Evolutionary conservation across 2,888 invertebrate species (phyloP), one percentile per base, ranked within the genome.

Genomic region (Plagodis dolabraria): DNA sequence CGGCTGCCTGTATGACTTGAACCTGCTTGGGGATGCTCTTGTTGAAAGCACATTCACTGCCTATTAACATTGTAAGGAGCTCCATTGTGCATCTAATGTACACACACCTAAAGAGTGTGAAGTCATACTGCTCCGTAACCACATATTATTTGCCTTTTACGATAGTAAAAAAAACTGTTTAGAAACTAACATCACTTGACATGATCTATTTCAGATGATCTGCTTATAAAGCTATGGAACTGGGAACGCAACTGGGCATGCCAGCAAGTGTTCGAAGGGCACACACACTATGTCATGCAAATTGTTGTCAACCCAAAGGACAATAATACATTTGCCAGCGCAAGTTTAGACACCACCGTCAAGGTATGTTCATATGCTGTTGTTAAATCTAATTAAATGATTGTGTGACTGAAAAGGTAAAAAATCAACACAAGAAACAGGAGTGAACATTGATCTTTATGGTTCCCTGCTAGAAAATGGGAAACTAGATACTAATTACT

Each of bases 231-330:
- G 86, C 87, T 99, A 60, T 99, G 99, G 99, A 99, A 99, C 86
- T 99, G 99, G 99, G 99, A 99, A 55, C 99, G 99, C 83, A 95
- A 97, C 77, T 99, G 99, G 99, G 95, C 97, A 0, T 98, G 99
- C 76, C 99, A 99, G 82, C 99, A 99, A 85, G 97, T 99, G 10
- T 99, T 99, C 83, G 99, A 99, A 82, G 99, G 99, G 0, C 99
- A 99, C 92, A 98, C 98, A 0, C 99, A 99, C 87, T 99, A 99
- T 81, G 99, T 99, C 1, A 99, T 99, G 99, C 99, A 99, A 89
- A 97, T 99, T 73, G 99, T 99, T 0, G 97, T 99, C 78, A 99
- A 99, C 89, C 99, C 99, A 0, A 99, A 99, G 86, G 99, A 99
- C 83, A 99, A 99, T 89, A 99, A 99, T 87, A 99, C 99, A 43